phyloP scores from a whole-genome alignment of 2,113 vertebrate genomes.

The Siniperca knerii region DNA sequence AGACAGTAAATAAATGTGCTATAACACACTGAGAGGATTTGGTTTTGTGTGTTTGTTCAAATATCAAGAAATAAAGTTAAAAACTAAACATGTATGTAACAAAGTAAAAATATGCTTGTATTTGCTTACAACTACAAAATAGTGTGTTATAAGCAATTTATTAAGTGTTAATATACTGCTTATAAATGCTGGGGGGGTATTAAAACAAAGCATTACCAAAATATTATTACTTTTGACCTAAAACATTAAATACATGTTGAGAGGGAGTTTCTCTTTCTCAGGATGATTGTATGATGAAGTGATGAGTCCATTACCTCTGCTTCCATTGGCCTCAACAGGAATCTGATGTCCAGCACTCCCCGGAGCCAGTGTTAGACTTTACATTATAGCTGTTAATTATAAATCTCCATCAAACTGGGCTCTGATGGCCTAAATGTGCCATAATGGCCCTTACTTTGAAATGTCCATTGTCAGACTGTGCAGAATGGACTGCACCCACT shows the following conservation, averaged over 20 bases:
- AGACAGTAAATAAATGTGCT: neutral
- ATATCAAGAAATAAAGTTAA: neutral
- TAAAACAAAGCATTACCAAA: neutral
- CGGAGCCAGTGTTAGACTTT: slow-evolving; percentile 61
- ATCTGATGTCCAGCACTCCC: slow-evolving; percentile 68
- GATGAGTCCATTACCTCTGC: slow-evolving; percentile 48
- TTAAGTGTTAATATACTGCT: neutral
- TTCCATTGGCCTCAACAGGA: slow-evolving; percentile 54
- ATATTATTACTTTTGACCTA: neutral
- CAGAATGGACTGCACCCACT: slow-evolving; percentile 28
- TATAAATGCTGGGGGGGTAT: neutral
- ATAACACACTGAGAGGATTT: too few species aligned
- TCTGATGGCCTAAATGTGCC: slow-evolving; percentile 61
- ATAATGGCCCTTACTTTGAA: slow-evolving; percentile 53
- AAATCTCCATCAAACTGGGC: slow-evolving; percentile 74
- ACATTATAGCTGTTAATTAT: slow-evolving; percentile 73
- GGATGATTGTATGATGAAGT: slow-evolving; percentile 25
- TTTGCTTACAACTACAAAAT: neutral
- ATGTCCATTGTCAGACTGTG: slow-evolving; percentile 51
- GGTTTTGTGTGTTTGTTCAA: neutral
- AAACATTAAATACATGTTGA: neutral
- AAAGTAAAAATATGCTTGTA: neutral
- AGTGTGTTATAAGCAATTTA: neutral
- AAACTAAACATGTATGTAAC: neutral
- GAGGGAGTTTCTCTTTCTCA: neutral